Evolutionary conservation across 1,140 invertebrate genomes (phyloP).

Genomic region (Sesamia nonagrioides): DNA sequence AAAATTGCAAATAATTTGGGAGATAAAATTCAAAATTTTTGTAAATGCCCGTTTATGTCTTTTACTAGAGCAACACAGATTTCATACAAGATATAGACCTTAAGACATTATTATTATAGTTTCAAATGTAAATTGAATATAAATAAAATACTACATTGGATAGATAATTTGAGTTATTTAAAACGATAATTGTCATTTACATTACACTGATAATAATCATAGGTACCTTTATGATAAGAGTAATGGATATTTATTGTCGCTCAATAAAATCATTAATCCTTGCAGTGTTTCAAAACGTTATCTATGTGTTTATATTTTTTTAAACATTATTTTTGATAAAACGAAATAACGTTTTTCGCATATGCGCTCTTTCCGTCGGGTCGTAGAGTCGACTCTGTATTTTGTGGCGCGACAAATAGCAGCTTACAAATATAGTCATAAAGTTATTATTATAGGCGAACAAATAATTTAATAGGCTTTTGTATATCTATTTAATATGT

Average conservation of each 20-base stretch:
- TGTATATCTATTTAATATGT: background rate
- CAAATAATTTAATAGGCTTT: background rate
- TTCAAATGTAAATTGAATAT: background rate
- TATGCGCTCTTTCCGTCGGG: constrained; percentile 23
- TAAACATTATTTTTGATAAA: background rate
- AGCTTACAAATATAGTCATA: background rate
- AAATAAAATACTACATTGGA: background rate
- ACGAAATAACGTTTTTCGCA: background rate
- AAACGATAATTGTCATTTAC: constrained; percentile 13
- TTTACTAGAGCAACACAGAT: constrained; percentile 51
- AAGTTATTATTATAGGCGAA: background rate
- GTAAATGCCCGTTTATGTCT: constrained; percentile 68
- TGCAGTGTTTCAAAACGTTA: background rate
- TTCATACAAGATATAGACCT: background rate
- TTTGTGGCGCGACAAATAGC: background rate
- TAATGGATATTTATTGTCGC: background rate
- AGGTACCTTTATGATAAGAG: background rate
- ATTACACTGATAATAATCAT: constrained; percentile 17
- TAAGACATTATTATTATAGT: background rate
- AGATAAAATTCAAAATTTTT: background rate
- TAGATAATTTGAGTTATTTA: background rate
- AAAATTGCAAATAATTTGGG: background rate
- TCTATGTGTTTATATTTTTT: background rate
- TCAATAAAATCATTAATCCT: background rate
- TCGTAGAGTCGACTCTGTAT: background rate